Base-by-base conservation (phyloP, 1,140 invertebrate genomes). In the Cepaea nemoralis region DNA sequence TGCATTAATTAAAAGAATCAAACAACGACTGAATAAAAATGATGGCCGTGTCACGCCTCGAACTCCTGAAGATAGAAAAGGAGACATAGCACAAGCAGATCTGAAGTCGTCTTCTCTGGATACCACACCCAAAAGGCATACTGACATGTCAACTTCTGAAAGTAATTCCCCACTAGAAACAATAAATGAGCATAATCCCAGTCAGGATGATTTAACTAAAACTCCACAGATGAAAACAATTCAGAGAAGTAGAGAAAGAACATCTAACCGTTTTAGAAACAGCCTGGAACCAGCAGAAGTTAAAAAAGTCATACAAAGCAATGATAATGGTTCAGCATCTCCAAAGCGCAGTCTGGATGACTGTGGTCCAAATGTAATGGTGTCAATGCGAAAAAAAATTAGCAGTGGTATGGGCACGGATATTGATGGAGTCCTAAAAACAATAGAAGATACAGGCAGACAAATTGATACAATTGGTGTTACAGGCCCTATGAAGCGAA, bases 361-460 rank as follows among this genome's bases (percentile, higher is more conserved):
- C 70, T 77, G 71, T 24, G 78, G 12, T 27, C 55, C 27, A 1
- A 83, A 42, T 27, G 85, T 88, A 0, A 83, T 85, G 3, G 83
- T 87, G 22, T 89, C 88, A 12, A 83, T 88, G 22, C 78, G 87
- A 39, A 81, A 85, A 50, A 82, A 86, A 75, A 81, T 88, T 48
- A 88, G 85, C 76, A 86, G 84, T 81, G 84, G 87, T 70, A 84
- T 89, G 55, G 87, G 85, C 48, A 85, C 85, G 40, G 86, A 89
- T 63, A 87, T 90, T 66, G 89, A 90, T 69, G 80, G 85, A 48
- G 83, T 90, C 24, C 83, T 90, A 12, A 90, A 90, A 82, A 84
- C 84, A 16, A 90, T 90, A 59, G 89, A 90, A 67, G 86, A 86
- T n/a, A 84, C 83, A 5, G 86, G 85, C 42, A 84, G 84, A 69